These are phyloP conservation scores for Vipera latastei DNA, from an alignment of 2,797 vertebrate species.

Conservation along the genomic window DNA sequence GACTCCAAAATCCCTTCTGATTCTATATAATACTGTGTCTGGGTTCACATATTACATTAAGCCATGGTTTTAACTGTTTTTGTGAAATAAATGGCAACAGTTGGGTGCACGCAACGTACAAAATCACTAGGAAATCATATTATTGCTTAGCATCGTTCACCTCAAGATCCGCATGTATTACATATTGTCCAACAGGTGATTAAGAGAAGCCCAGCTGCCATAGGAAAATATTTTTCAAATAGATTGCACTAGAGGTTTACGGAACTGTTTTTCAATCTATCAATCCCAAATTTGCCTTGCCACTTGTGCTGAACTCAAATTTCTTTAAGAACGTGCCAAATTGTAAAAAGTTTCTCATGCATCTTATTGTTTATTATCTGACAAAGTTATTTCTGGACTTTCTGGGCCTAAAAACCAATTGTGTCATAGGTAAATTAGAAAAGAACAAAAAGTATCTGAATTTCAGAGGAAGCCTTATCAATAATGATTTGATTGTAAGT, in stretches of 20 bases:
- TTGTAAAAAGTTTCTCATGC: not conserved
- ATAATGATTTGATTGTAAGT: not conserved
- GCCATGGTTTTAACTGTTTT: not conserved
- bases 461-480: not conserved
- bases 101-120: not conserved
- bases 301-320: not conserved
- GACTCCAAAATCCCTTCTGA: not conserved
- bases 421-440: not conserved
- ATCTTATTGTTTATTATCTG: not conserved
- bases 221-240: not conserved
- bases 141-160: not conserved
- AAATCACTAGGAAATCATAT: not conserved
- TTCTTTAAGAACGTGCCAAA: not conserved
- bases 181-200: not conserved
- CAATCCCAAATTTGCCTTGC: too few species aligned
- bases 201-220: not conserved
- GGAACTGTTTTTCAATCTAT: not conserved
- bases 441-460: not conserved
- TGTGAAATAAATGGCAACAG: not conserved
- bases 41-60: not conserved
- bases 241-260: not conserved
- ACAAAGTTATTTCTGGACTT: constrained; percentile 7
- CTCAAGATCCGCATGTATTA: not conserved
- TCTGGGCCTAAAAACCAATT: not conserved
- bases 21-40: not conserved